phyloP scores from a whole-genome alignment of 2,797 vertebrate species.

The Falco rusticolus region DNA sequence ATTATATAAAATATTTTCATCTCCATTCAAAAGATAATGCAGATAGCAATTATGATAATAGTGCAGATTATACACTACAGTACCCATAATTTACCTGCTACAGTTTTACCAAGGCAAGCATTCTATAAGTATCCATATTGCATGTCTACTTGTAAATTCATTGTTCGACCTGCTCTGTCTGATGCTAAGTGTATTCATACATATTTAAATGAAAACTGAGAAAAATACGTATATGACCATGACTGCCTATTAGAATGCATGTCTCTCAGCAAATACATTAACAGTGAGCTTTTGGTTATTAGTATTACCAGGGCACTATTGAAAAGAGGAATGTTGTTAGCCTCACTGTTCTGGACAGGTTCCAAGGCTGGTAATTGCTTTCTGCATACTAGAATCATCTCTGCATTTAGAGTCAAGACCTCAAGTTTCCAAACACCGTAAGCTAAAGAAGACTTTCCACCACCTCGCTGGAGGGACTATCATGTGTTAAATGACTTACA shows the following conservation, averaged over 20 bases:
- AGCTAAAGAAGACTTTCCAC: neutral
- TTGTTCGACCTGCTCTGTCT: neutral
- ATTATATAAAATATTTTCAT: conserved; percentile 26
- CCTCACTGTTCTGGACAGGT: conserved; percentile 28
- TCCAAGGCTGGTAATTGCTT: conserved; percentile 56
- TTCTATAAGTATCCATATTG: neutral
- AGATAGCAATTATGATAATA: conserved; percentile 40
- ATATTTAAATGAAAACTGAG: conserved; percentile 35
- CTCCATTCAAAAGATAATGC: conserved; percentile 16
- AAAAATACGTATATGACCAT: neutral
- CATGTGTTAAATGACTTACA: conserved; percentile 6
- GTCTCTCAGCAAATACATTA: conserved; percentile 15
- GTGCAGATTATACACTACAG: conserved; percentile 6
- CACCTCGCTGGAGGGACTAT: neutral
- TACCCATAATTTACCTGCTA: conserved; percentile 31
- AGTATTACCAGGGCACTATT: neutral
- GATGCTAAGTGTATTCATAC: neutral
- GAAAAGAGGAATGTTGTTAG: neutral
- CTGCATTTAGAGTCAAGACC: conserved; percentile 27
- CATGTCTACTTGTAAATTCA: neutral
- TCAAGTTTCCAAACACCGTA: neutral
- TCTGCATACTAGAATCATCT: conserved; percentile 16
- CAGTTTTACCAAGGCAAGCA: neutral
- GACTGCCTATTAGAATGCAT: conserved; percentile 24
- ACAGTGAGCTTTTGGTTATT: conserved; percentile 28